Percentiles rank a stretch among this genome's conserved stretches.
Evolutionary conservation across 2,888 invertebrate genomes (phyloP).

Genomic region (Phortica okadai): DNA sequence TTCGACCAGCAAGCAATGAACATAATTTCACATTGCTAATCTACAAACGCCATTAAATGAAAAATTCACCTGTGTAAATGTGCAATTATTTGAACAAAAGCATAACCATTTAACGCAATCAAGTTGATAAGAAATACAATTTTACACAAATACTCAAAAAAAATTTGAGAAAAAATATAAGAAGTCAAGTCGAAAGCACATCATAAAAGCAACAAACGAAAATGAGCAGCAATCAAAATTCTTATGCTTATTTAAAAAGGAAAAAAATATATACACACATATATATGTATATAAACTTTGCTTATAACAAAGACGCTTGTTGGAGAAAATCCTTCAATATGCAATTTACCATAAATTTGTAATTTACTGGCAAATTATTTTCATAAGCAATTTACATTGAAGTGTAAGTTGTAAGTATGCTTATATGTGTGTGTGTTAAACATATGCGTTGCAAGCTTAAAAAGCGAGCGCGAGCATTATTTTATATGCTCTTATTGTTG

Average conservation of each 20-base stretch:
- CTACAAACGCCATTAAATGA: conserved; percentile 46
- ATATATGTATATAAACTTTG: not conserved
- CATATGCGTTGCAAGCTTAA: conserved; percentile 25
- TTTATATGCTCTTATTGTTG: too few relatives aligned
- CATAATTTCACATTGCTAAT: conserved; percentile 49
- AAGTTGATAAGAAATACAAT: conserved; percentile 56
- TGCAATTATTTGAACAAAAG: conserved; percentile 60
- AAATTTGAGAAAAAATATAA: not conserved
- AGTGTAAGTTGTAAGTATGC: conserved; percentile 37
- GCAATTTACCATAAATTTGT: conserved; percentile 70
- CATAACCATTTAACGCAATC: conserved; percentile 63
- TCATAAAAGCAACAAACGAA: conserved; percentile 2
- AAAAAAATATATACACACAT: not conserved
- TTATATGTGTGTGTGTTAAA: conserved; percentile 2
- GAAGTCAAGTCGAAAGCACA: not conserved
- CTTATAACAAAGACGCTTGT: conserved; percentile 44
- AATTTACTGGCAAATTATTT: conserved; percentile 70
- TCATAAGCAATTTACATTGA: conserved; percentile 69
- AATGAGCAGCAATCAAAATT: conserved; percentile 1
- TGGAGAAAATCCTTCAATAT: conserved; percentile 63
- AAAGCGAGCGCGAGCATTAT: not conserved
- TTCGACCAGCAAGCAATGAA: conserved; percentile 27
- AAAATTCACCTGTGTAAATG: conserved; percentile 55
- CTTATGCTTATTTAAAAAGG: conserved; percentile 31
- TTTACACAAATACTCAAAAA: conserved; percentile 44